Base-by-base conservation (phyloP, 2,888 invertebrate genomes). In the Caenorhabditis sp. region DNA sequence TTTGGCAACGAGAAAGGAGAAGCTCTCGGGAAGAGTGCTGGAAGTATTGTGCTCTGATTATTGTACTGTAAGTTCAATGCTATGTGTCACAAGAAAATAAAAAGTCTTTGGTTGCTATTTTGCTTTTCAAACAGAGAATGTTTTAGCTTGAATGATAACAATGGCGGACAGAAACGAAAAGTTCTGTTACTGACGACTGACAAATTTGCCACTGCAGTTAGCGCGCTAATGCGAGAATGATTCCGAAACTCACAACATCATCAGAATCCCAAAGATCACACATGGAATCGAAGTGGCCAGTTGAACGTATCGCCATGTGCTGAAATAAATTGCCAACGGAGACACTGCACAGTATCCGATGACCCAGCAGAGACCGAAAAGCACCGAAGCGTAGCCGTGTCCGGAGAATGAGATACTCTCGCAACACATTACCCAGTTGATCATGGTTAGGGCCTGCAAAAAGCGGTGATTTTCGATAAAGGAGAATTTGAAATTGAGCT, bases 1-100 rank as follows among this genome's bases (percentile, higher is more conserved):
- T 31, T 87, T 84, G 2, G 80, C 73, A 22, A 87, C 85, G 10
- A 89, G 80, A 64, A 86, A 89, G 16, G 87, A 85, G 61, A 88
- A 81, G 63, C 87, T 87, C 72, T 89, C 89, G n/a, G 89, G 89
- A 8, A 89, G 77, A 22, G 84, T 86, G 61, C 89, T 89, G 69
- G n/a, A 85, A 87, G 8, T 38, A 58, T 16, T 24, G 12, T 51
- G 4, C 6, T 16, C 16, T 12, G 5, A 47, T 5, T 47, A 7
- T 47, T 5, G 12, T 5, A 22, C 8, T 49, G 49, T n/a, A n/a
- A n/a, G n/a, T n/a, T n/a, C n/a, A n/a, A n/a, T n/a, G n/a, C n/a
- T n/a, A n/a, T n/a, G n/a, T n/a, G n/a, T n/a, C n/a, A n/a, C n/a
- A n/a, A n/a, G n/a, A n/a, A n/a, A n/a, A n/a, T n/a, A n/a, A n/a